Percentiles rank a stretch among this genome's conserved stretches.
Conservation (phyloP, 2,113 vertebrate species). For the Lepisosteus osseus region DNA sequence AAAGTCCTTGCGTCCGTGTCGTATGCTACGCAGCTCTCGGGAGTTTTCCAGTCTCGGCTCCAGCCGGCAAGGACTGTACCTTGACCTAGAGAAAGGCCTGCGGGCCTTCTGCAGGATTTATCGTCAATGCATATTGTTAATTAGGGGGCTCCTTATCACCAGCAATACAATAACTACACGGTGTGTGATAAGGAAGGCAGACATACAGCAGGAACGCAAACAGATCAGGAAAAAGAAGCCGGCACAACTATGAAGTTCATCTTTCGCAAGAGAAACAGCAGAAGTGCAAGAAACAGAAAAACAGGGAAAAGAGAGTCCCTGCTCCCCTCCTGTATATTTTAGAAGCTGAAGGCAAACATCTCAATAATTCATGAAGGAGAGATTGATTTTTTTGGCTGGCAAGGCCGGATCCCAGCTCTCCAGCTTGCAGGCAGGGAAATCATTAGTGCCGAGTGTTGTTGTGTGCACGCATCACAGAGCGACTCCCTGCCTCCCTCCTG, state of each 20-base stretch:
- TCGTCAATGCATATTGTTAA: too few species aligned
- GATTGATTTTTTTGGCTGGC: slow-evolving; percentile 69
- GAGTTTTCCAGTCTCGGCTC: too few species aligned
- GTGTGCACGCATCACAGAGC: background rate
- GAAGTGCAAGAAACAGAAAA: slow-evolving; percentile 34
- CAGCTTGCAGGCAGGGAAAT: slow-evolving; percentile 59
- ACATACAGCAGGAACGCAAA: slow-evolving; percentile 18
- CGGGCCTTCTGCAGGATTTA: too few species aligned
- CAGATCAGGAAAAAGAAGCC: slow-evolving; percentile 3
- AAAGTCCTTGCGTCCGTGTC: too few species aligned
- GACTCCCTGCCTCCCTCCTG: background rate
- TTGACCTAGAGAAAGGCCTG: too few species aligned
- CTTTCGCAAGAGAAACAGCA: background rate
- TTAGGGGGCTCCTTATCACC: too few species aligned
- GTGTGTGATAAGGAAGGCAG: too few species aligned
- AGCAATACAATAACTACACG: too few species aligned
- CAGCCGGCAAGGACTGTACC: too few species aligned
- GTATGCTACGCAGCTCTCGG: too few species aligned
- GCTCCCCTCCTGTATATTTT: slow-evolving; percentile 66
- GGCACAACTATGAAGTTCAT: too few species aligned
- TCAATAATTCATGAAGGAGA: slow-evolving; percentile 84
- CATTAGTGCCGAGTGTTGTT: slow-evolving; percentile 40
- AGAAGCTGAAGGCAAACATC: slow-evolving; percentile 76
- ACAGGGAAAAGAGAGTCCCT: slow-evolving; percentile 44
- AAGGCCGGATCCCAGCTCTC: slow-evolving; percentile 54